Evolutionary conservation across 1,140 invertebrate species (phyloP).

Genomic region (Pararge aegeria): DNA sequence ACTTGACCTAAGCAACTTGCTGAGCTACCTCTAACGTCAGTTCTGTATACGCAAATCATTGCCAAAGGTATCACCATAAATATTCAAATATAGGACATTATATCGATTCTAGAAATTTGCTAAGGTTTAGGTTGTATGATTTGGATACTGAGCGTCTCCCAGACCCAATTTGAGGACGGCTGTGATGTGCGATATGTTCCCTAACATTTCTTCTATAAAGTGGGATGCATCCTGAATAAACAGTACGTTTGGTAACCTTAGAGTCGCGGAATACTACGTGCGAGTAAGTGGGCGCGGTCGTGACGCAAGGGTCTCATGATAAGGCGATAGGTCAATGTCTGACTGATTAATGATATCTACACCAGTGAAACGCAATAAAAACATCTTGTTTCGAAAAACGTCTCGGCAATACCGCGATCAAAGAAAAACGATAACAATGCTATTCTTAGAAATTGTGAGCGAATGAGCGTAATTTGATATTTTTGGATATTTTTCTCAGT

Average conservation of each 20-base stretch:
- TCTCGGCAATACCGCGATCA: constrained; percentile 1
- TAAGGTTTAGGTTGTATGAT: too few relatives aligned
- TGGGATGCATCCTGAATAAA: too few relatives aligned
- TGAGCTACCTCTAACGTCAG: too few relatives aligned
- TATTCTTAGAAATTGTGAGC: neutral
- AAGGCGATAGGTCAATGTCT: constrained; percentile 45
- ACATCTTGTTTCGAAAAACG: constrained; percentile 43
- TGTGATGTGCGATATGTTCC: too few relatives aligned
- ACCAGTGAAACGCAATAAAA: constrained; percentile 48
- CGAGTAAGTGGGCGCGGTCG: constrained; percentile 46
- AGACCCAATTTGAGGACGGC: too few relatives aligned
- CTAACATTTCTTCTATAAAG: too few relatives aligned
- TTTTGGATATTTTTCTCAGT: neutral
- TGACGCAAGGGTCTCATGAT: constrained; percentile 45
- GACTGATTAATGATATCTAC: constrained; percentile 29
- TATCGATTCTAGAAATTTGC: too few relatives aligned
- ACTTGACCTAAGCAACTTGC: too few relatives aligned
- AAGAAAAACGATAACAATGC: neutral
- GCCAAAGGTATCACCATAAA: too few relatives aligned
- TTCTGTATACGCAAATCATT: too few relatives aligned
- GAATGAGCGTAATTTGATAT: neutral
- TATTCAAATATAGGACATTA: too few relatives aligned
- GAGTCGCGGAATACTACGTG: constrained; percentile 18
- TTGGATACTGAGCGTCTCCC: too few relatives aligned
- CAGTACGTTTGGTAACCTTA: neutral